Conservation (phyloP, 2,888 invertebrate species). For the Phasia obesa region DNA sequence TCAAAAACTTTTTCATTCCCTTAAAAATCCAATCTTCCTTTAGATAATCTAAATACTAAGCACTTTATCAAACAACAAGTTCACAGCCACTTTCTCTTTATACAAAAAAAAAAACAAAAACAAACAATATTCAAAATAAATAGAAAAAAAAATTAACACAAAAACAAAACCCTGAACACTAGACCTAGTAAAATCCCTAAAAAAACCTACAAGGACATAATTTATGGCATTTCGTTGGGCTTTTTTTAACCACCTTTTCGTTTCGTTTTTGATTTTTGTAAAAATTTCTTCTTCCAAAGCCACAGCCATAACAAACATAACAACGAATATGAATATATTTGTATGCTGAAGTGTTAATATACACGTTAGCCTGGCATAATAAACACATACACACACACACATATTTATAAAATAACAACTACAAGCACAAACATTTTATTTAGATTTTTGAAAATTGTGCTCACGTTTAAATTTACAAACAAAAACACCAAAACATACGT, state of each 20-base stretch:
- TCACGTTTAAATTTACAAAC: neutral
- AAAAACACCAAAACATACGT: neutral
- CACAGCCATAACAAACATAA: slow-evolving; percentile 5
- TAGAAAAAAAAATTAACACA: neutral
- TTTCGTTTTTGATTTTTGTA: neutral
- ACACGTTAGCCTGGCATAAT: neutral
- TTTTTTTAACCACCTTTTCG: neutral
- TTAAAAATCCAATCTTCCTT: too few species aligned
- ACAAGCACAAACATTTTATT: slow-evolving; percentile 4
- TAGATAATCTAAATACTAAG: too few species aligned
- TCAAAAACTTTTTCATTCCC: too few species aligned
- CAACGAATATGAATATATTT: neutral
- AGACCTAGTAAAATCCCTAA: neutral
- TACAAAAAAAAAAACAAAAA: too few species aligned
- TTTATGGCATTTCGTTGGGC: slow-evolving; percentile 21
- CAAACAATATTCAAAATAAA: neutral
- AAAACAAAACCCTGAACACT: neutral
- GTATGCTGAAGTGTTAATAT: neutral
- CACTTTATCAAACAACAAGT: too few species aligned
- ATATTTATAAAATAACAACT: neutral
- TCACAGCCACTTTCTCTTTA: too few species aligned
- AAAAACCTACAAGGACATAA: slow-evolving; percentile 2
- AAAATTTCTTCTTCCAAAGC: neutral
- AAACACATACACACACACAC: slow-evolving; percentile 8
- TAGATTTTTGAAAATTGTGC: neutral